A percentile compares a stretch with the other conserved stretches of the same genome.
Evolutionary conservation across 1,140 invertebrate species (phyloP).

Genomic region (Metaphire vulgaris): DNA sequence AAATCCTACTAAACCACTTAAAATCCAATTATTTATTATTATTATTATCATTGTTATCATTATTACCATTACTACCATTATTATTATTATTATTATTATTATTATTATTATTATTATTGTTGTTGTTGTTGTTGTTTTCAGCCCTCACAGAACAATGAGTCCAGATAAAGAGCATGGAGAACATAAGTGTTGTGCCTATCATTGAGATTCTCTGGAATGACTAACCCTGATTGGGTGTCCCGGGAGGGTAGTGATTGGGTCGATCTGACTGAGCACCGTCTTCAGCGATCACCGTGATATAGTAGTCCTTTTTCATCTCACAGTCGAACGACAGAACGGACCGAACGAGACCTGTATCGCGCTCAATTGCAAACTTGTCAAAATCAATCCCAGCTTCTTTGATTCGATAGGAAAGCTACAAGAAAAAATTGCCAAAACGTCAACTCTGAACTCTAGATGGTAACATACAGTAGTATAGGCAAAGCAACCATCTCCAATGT

Average conservation of each 20-base stretch:
- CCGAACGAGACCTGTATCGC: constrained; percentile 85
- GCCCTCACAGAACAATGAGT: not conserved
- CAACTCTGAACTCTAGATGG: too few species aligned
- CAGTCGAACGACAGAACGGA: constrained; percentile 89
- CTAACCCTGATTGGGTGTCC: constrained; percentile 83
- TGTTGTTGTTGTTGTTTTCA: too few species aligned
- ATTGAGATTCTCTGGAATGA: too few species aligned
- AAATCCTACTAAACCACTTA: too few species aligned
- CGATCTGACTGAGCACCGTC: constrained; percentile 86
- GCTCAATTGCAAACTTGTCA: constrained; percentile 88
- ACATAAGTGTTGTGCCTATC: too few species aligned
- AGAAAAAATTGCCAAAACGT: not conserved
- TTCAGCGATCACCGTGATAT: constrained; percentile 82
- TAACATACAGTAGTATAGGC: too few species aligned
- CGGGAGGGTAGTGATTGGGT: constrained; percentile 69
- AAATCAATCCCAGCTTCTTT: constrained; percentile 75
- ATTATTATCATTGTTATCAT: too few species aligned
- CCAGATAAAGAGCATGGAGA: too few species aligned
- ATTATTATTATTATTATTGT: too few species aligned
- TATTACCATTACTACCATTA: too few species aligned
- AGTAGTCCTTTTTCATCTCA: constrained; percentile 90
- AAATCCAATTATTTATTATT: too few species aligned
- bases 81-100: too few species aligned
- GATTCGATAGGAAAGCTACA: constrained; percentile 79
- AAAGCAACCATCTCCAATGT: not conserved